Conservation (phyloP, 1,140 invertebrate species). For the Danaus plexippus region DNA sequence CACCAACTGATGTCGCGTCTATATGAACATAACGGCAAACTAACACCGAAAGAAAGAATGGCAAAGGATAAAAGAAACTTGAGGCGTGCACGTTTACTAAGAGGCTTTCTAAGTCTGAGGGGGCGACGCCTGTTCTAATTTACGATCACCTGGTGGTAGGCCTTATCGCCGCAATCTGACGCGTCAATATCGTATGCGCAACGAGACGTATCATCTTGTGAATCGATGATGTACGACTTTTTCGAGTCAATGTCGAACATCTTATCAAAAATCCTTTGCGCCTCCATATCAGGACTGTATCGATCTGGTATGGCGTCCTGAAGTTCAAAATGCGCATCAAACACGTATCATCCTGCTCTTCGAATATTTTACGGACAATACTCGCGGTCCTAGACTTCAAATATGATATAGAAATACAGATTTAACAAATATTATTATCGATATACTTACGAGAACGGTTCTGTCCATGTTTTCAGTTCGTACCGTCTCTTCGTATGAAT, state of each 20-base stretch:
- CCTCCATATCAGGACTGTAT: slow-evolving; percentile 69
- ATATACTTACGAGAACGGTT: slow-evolving; percentile 59
- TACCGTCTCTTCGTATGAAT: slow-evolving; percentile 60
- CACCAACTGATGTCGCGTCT: slow-evolving; percentile 39
- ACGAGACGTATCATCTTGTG: slow-evolving; percentile 56
- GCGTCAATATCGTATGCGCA: slow-evolving; percentile 66
- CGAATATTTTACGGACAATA: slow-evolving; percentile 3
- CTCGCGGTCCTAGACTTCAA: slow-evolving; percentile 4
- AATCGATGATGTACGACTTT: slow-evolving; percentile 60
- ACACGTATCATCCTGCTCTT: slow-evolving; percentile 23
- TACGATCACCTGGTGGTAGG: slow-evolving; percentile 63
- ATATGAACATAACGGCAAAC: slow-evolving; percentile 34
- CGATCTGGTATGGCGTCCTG: slow-evolving; percentile 67
- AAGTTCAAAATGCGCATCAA: slow-evolving; percentile 61
- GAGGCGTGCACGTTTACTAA: slow-evolving; percentile 66
- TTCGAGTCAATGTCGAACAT: slow-evolving; percentile 68
- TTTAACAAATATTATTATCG: slow-evolving; percentile 2
- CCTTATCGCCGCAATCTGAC: slow-evolving; percentile 67
- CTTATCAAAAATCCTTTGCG: slow-evolving; percentile 70
- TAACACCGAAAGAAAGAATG: slow-evolving; percentile 50
- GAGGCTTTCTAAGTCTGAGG: slow-evolving; percentile 55
- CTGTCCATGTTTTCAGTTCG: slow-evolving; percentile 53
- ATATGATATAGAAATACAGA: slow-evolving; percentile 1
- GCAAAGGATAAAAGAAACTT: slow-evolving; percentile 53
- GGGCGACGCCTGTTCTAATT: slow-evolving; percentile 56